These are phyloP conservation scores for Nothobranchius kuhntae DNA, from an alignment of 2,113 vertebrate genomes.

Conservation along the genomic window DNA sequence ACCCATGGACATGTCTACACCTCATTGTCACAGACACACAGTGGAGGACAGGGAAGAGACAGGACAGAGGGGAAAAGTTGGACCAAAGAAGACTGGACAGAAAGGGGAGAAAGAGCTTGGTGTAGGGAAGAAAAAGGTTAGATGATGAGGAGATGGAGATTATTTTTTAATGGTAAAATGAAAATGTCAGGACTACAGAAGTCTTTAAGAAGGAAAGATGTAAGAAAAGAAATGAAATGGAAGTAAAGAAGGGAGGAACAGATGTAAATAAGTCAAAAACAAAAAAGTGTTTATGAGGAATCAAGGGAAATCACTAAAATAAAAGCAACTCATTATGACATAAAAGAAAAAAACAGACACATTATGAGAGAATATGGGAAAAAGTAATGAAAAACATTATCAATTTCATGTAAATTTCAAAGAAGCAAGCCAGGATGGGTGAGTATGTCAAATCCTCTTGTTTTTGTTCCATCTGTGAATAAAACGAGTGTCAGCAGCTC, in stretches of 20 bases:
- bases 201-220: neutral
- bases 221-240: neutral
- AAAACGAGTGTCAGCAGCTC: conserved; percentile 65
- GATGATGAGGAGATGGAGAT: neutral
- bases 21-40: conserved; percentile 26
- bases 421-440: neutral
- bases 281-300: neutral
- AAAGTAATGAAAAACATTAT: neutral
- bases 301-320: neutral
- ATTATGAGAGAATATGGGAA: neutral
- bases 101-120: neutral
- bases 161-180: no score
- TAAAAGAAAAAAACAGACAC: neutral
- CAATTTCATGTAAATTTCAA: neutral
- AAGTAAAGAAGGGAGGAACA: neutral
- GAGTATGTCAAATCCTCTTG: conserved; percentile 23
- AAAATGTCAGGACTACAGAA: no score
- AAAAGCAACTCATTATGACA: neutral
- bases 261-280: neutral
- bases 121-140: neutral
- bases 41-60: neutral
- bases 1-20: conserved; percentile 9
- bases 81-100: neutral
- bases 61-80: neutral
- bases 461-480: conserved; percentile 65